A percentile compares a stretch with the other conserved stretches of the same genome.
Conservation (phyloP, 30 jellyfish, hydroid and myxozoan genomes). For the Phacellophora camtschatica region DNA sequence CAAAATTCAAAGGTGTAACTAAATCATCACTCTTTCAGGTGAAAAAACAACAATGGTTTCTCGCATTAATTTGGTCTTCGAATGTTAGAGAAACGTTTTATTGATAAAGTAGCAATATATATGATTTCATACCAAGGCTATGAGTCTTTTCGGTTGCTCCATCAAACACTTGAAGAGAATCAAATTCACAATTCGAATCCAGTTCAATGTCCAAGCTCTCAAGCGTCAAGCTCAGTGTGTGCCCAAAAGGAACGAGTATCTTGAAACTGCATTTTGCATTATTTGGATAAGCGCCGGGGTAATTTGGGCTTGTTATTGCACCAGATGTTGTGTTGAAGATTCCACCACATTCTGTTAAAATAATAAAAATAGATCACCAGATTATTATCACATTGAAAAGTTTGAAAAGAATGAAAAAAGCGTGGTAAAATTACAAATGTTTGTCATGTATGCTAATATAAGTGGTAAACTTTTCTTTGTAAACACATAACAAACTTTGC, state of each 20-base stretch:
- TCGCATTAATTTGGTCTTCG: no score
- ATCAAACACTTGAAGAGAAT: slow-evolving; percentile 22
- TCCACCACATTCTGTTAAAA: slow-evolving; percentile 59
- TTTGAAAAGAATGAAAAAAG: no score
- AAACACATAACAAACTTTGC: no score
- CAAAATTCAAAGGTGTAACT: no score
- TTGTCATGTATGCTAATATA: no score
- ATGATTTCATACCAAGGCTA: slow-evolving; percentile 35
- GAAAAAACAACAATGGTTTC: no score
- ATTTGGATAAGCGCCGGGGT: slow-evolving; percentile 65
- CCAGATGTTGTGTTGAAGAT: slow-evolving; percentile 51
- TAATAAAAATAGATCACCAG: not conserved
- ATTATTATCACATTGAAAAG: not conserved
- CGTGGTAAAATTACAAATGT: no score
- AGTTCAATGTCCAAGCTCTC: slow-evolving; percentile 47
- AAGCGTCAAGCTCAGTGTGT: slow-evolving; percentile 18
- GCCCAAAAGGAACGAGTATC: slow-evolving; percentile 46
- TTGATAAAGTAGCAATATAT: no score
- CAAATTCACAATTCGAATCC: slow-evolving; percentile 45
- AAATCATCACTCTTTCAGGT: no score
- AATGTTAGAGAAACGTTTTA: no score
- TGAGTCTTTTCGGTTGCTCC: slow-evolving; percentile 54
- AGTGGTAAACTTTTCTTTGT: no score
- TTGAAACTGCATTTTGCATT: slow-evolving; percentile 41
- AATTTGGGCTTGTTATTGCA: slow-evolving; percentile 47